Evolutionary conservation across 2,113 vertebrate genomes (phyloP), one percentile per base, ranked within the genome.

Genomic region (Pelodiscus sinensis): DNA sequence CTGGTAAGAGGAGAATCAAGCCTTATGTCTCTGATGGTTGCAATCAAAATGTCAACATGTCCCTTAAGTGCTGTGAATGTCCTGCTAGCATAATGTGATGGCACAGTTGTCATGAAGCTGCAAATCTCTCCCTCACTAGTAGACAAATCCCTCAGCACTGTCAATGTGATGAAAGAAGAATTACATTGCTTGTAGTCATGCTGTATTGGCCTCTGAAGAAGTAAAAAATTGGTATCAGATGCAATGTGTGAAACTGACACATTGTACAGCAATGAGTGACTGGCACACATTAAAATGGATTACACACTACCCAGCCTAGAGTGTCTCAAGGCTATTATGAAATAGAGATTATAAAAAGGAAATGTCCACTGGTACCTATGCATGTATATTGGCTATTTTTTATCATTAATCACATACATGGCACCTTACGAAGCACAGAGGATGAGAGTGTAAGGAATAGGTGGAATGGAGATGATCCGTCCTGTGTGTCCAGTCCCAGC

Each of bases 31-130:
- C 54, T 56, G 84, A 87, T n/a, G 85, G 82, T 21, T 95, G 92
- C 92, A 97, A 96, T 93, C 73, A 90, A 92, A 83, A 83, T 91
- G 90, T 93, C 93, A 95, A 82, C 91, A 90, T 88, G 18, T 93
- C 90, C 82, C 65, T 93, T 57, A 54, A 86, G 88, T 78, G 87
- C 13, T 92, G 84, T 1, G 52, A 95, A 87, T 91, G 84, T 86
- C 90, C 90, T 90, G 81, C 82, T 94, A 88, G 88, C 75, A 80
- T 24, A 54, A 87, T 11, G 22, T n/a, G 56, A 58, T 93, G 89
- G 90, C 93, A 95, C 14, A 87, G 90, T 85, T 96, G 89, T 84
- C 94, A 87, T 55, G 85, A 93, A 96, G 81, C 31, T 2, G 7
- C 0, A 1, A 93, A 90, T 90, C 90, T 85, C 54, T 1, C 80